Percentiles rank a stretch among this genome's conserved stretches.
Conservation (phyloP, 2,888 invertebrate genomes). For the Malthinus flaveolus region DNA sequence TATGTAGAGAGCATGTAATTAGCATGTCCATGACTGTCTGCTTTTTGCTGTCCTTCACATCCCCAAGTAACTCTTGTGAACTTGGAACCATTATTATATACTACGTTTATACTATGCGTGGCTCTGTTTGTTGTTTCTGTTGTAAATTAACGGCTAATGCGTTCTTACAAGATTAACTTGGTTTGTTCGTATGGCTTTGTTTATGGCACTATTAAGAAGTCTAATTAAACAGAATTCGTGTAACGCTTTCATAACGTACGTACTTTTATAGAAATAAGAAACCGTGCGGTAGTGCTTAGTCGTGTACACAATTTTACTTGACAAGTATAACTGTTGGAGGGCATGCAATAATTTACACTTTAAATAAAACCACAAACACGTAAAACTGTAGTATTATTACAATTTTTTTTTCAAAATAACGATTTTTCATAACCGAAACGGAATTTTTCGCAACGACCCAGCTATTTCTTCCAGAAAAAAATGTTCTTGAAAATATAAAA, state of each 20-base stretch:
- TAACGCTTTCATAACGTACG: conserved; percentile 19
- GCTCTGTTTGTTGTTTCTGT: conserved; percentile 35
- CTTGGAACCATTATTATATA: conserved; percentile 46
- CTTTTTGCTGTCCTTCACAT: conserved; percentile 51
- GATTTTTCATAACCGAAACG: too few species aligned
- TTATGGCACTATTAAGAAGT: conserved; percentile 25
- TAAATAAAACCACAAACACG: too few species aligned
- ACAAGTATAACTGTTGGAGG: too few species aligned
- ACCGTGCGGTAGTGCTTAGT: conserved; percentile 7
- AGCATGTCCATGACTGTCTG: conserved; percentile 56
- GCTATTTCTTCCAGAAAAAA: too few species aligned
- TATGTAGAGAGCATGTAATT: conserved; percentile 56
- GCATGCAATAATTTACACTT: too few species aligned
- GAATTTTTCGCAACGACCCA: too few species aligned
- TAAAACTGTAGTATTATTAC: too few species aligned
- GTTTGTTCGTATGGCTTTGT: conserved; percentile 30
- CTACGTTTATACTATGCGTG: conserved; percentile 37
- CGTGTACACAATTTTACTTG: conserved; percentile 15
- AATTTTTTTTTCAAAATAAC: too few species aligned
- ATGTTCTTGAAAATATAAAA: too few species aligned
- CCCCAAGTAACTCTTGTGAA: conserved; percentile 43
- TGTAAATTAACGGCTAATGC: conserved; percentile 26
- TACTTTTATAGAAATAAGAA: conserved; percentile 20
- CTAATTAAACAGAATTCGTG: conserved; percentile 26
- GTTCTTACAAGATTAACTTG: conserved; percentile 28